phyloP scores from a whole-genome alignment of 1,140 invertebrate genomes.

The Orius insidiosus region DNA sequence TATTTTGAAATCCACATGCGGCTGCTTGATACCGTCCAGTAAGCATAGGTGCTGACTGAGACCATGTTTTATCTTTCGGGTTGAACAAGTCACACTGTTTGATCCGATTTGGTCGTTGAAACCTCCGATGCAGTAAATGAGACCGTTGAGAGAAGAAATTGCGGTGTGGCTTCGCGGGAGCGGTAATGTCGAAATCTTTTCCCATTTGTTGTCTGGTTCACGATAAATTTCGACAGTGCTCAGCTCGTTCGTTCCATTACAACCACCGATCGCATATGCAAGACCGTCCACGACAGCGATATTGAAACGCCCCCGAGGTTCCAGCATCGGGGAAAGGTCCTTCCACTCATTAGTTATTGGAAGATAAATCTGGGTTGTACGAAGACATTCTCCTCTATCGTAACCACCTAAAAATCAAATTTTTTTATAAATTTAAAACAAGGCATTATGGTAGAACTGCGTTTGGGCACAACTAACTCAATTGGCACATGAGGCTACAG shows the following conservation, averaged over 20 bases:
- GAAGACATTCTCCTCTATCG: slow-evolving; percentile 66
- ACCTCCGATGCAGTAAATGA: slow-evolving; percentile 63
- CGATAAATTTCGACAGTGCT: slow-evolving; percentile 48
- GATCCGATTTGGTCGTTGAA: slow-evolving; percentile 57
- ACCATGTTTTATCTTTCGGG: slow-evolving; percentile 42
- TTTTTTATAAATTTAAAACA: background rate
- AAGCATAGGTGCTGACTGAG: slow-evolving; percentile 42
- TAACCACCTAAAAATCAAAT: slow-evolving; percentile 48
- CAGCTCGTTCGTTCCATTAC: slow-evolving; percentile 58
- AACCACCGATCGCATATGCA: slow-evolving; percentile 62
- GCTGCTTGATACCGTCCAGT: slow-evolving; percentile 64
- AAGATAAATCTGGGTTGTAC: slow-evolving; percentile 42
- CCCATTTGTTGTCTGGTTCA: slow-evolving; percentile 40
- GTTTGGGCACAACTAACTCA: too few relatives aligned
- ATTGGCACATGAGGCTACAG: too few relatives aligned
- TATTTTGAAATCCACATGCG: slow-evolving; percentile 42
- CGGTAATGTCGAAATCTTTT: slow-evolving; percentile 37
- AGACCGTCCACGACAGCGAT: slow-evolving; percentile 42
- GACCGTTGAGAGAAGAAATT: slow-evolving; percentile 47
- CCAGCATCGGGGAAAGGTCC: slow-evolving; percentile 35
- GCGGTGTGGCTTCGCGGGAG: slow-evolving; percentile 49
- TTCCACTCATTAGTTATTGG: slow-evolving; percentile 35
- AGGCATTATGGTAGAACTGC: too few relatives aligned
- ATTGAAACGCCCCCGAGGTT: slow-evolving; percentile 44
- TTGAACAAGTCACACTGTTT: slow-evolving; percentile 57